These are phyloP conservation scores for Meda fulgida DNA, from an alignment of 2,797 vertebrate genomes.

Conservation along the genomic window DNA sequence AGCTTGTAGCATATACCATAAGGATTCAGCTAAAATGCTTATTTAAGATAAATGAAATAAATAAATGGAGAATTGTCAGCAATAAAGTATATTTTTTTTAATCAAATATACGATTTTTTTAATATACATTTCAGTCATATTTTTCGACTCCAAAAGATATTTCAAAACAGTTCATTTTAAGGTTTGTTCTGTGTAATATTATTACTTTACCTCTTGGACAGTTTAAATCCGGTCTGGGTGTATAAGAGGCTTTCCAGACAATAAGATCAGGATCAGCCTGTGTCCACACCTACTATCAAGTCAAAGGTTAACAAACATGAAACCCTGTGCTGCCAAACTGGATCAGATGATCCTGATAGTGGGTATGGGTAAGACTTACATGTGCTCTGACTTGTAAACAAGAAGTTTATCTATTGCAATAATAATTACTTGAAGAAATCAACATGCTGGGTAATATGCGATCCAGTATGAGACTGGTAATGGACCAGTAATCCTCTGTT, in stretches of 20 bases:
- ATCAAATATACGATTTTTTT: background rate
- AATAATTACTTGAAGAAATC: background rate
- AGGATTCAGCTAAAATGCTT: background rate
- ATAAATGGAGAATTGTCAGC: background rate
- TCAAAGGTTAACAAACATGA: slow-evolving; percentile 5
- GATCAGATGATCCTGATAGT: background rate
- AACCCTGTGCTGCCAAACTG: slow-evolving; percentile 17
- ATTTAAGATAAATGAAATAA: background rate
- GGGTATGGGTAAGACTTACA: background rate
- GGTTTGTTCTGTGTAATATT: background rate
- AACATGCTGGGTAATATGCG: background rate
- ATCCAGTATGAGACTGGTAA: background rate
- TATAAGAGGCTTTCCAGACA: slow-evolving; percentile 15
- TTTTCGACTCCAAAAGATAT: background rate
- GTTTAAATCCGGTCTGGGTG: slow-evolving; percentile 36
- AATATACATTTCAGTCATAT: background rate
- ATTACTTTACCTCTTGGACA: background rate
- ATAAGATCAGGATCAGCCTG: slow-evolving; percentile 48
- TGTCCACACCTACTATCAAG: slow-evolving; percentile 20
- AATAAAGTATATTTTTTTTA: background rate
- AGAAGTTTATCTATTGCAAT: background rate
- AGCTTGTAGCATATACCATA: background rate
- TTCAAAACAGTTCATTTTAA: background rate
- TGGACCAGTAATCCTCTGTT: background rate
- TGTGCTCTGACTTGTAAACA: slow-evolving; percentile 8